phyloP scores from a whole-genome alignment of 2,113 vertebrate species.

The Phainopepla nitens region DNA sequence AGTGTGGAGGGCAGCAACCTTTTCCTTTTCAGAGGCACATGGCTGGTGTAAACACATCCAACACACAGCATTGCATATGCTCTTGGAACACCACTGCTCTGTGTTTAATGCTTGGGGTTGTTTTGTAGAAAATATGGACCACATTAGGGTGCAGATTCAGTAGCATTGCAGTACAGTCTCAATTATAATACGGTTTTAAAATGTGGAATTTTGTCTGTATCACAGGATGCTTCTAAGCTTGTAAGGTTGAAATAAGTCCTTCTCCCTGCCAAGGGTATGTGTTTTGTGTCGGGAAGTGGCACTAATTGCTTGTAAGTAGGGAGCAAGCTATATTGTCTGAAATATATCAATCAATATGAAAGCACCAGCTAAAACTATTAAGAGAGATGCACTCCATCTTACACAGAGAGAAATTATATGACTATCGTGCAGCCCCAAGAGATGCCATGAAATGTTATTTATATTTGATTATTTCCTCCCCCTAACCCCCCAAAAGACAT shows the following conservation, averaged over 20 bases:
- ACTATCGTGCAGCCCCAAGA: background rate
- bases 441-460: background rate
- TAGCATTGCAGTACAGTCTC: background rate
- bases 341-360: conserved; percentile 44
- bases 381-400: background rate
- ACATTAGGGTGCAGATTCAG: background rate
- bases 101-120: background rate
- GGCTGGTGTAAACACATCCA: background rate
- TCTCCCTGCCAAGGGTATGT: background rate
- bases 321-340: conserved; percentile 22
- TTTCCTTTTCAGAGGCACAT: background rate
- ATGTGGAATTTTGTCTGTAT: background rate
- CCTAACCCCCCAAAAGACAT: background rate
- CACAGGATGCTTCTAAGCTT: background rate
- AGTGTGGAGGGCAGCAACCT: accelerated
- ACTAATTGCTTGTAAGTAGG: conserved; percentile 45
- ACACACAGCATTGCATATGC: background rate
- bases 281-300: background rate
- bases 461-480: conserved; percentile 8
- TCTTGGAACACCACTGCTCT: background rate
- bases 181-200: background rate
- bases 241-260: background rate
- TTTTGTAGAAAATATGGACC: background rate
- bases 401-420: background rate
- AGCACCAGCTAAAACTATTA: background rate